Evolutionary conservation across 2,888 invertebrate species (phyloP).

Genomic region (Macrosiphum euphorbiae): DNA sequence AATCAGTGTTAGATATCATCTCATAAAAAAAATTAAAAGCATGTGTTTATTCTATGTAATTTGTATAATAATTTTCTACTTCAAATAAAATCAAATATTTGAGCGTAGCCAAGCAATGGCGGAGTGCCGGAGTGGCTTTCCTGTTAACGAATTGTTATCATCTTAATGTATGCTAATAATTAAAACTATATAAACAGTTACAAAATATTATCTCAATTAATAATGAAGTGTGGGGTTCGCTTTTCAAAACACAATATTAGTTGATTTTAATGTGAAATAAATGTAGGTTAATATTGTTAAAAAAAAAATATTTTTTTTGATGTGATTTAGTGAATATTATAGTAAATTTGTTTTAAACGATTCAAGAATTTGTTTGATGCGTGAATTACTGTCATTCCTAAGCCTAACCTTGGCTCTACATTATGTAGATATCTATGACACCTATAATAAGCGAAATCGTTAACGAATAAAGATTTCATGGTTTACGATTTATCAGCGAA

Average conservation of each 20-base stretch:
- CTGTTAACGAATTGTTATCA: neutral
- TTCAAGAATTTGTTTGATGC: neutral
- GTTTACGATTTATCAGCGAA: constrained; percentile 41
- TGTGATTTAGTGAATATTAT: neutral
- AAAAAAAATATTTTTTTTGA: neutral
- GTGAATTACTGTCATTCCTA: constrained; percentile 3
- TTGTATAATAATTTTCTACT: neutral
- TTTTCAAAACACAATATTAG: neutral
- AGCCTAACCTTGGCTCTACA: constrained; percentile 38
- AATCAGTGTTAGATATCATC: neutral
- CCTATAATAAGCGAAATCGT: constrained; percentile 17
- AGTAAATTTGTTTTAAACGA: neutral
- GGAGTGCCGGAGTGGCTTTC: too few relatives aligned
- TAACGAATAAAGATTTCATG: constrained; percentile 45
- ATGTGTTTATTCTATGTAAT: neutral
- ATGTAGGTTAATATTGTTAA: neutral
- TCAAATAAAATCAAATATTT: neutral
- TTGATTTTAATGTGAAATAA: neutral
- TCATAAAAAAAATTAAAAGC: neutral
- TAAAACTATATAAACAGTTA: neutral
- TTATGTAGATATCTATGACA: neutral
- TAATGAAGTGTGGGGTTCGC: neutral
- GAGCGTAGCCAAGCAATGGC: neutral
- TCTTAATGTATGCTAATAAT: neutral
- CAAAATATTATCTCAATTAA: neutral